Evolutionary conservation across 2,888 invertebrate species (phyloP).

Genomic region (Xylota segnis): DNA sequence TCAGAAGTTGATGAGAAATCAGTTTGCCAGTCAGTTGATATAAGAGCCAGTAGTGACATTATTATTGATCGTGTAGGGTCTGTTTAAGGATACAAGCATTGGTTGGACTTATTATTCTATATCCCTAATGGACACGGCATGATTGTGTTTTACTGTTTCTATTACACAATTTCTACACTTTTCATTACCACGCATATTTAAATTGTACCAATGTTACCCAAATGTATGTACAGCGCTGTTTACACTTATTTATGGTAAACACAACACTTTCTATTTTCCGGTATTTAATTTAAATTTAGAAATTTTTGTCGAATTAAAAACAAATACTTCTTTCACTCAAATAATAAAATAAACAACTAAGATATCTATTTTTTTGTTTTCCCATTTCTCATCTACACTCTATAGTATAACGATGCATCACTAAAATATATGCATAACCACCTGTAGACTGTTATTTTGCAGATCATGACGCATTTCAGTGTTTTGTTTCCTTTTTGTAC

Average conservation of each 20-base stretch:
- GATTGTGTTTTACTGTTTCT: too few relatives aligned
- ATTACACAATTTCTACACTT: too few relatives aligned
- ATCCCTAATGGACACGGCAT: too few relatives aligned
- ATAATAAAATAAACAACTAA: neutral
- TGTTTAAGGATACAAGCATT: too few relatives aligned
- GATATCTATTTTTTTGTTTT: neutral
- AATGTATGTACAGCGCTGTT: too few relatives aligned
- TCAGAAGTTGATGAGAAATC: too few relatives aligned
- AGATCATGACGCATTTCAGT: slow-evolving; percentile 42
- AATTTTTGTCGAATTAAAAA: neutral
- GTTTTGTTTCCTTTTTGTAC: slow-evolving; percentile 27
- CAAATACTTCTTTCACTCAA: neutral
- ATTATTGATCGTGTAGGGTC: too few relatives aligned
- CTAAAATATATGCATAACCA: neutral
- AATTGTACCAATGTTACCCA: too few relatives aligned
- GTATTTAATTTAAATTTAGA: neutral
- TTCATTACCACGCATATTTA: too few relatives aligned
- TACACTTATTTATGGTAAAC: neutral
- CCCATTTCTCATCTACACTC: neutral
- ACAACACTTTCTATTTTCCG: neutral
- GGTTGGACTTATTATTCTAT: too few relatives aligned
- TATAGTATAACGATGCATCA: slow-evolving; percentile 8
- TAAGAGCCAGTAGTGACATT: too few relatives aligned
- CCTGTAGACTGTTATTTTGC: slow-evolving; percentile 23
- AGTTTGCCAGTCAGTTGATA: too few relatives aligned